A percentile compares a stretch with the other conserved stretches of the same genome.
Evolutionary conservation across 2,797 vertebrate genomes (phyloP).

Genomic region (Lithobates pipiens): DNA sequence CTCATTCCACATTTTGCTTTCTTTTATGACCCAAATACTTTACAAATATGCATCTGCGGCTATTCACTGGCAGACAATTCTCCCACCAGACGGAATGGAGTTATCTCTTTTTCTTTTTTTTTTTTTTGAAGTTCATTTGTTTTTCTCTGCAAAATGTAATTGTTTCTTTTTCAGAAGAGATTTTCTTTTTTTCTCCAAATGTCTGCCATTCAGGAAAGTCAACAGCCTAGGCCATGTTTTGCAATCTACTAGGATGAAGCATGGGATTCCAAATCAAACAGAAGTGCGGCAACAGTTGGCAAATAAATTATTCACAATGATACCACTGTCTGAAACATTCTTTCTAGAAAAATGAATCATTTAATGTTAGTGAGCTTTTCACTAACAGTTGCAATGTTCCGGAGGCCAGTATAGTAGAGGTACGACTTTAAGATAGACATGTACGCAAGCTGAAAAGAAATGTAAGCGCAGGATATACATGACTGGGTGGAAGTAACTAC

Average conservation of each 20-base stretch:
- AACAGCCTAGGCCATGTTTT: conserved; percentile 65
- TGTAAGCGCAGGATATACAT: too few relatives aligned
- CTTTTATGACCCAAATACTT: conserved; percentile 48
- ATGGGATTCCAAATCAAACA: conserved; percentile 54
- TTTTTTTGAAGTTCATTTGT: conserved; percentile 62
- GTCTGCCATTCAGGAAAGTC: conserved; percentile 54
- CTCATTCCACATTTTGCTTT: background rate
- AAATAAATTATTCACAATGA: conserved; percentile 27
- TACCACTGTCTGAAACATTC: conserved; percentile 16
- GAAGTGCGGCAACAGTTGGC: conserved; percentile 36
- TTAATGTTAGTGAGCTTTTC: background rate
- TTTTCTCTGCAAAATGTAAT: conserved; percentile 63
- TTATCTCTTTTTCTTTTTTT: background rate
- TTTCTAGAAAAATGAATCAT: background rate
- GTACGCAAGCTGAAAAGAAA: too few relatives aligned
- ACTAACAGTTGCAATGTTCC: background rate
- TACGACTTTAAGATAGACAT: background rate
- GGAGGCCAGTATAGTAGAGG: background rate
- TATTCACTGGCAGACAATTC: conserved; percentile 43
- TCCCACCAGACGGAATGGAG: conserved; percentile 41
- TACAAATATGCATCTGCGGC: conserved; percentile 30
- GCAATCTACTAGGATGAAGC: conserved; percentile 63
- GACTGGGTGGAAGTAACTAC: too few relatives aligned
- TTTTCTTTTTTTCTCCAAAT: conserved; percentile 47
- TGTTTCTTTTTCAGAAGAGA: conserved; percentile 58